phyloP scores from a whole-genome alignment of 2,797 vertebrate genomes.

The Poecilia gillii region DNA sequence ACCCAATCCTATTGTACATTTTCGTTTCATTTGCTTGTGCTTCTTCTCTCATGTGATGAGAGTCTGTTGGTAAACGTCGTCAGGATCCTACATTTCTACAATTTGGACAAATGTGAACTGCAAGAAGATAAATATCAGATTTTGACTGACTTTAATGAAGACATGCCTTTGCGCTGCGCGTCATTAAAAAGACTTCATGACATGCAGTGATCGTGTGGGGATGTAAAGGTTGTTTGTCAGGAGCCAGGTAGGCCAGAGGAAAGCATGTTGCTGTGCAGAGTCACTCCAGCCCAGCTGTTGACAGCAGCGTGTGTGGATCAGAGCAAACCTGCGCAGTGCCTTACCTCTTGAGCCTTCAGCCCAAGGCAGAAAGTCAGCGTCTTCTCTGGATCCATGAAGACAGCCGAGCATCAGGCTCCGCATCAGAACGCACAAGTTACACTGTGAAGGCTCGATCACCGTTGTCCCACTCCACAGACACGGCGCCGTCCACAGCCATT shows the following conservation, averaged over 20 bases:
- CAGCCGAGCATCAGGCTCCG: slow-evolving; percentile 42
- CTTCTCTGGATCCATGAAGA: slow-evolving; percentile 80
- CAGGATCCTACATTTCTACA: background rate
- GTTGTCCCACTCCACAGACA: slow-evolving; percentile 65
- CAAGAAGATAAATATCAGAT: background rate
- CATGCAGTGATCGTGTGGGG: background rate
- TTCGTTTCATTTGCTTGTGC: background rate
- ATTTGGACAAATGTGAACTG: background rate
- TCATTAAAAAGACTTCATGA: background rate
- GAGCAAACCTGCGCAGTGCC: slow-evolving; percentile 17
- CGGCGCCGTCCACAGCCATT: slow-evolving; percentile 74
- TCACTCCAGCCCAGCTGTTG: slow-evolving; percentile 62
- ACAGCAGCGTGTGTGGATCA: slow-evolving; percentile 45
- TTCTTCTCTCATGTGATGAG: background rate
- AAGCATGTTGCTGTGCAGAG: slow-evolving; percentile 66
- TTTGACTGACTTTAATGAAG: background rate
- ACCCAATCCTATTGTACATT: background rate
- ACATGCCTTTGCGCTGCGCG: background rate
- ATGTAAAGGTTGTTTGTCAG: slow-evolving; percentile 48
- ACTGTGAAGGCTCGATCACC: slow-evolving; percentile 63
- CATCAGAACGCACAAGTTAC: slow-evolving; percentile 39
- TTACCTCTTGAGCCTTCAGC: slow-evolving; percentile 77
- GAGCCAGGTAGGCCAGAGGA: slow-evolving; percentile 43
- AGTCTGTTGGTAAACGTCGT: background rate
- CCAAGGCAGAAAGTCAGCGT: slow-evolving; percentile 78